Evolutionary conservation across 2,113 vertebrate species (phyloP).

Genomic region (Muntiacus reevesi): DNA sequence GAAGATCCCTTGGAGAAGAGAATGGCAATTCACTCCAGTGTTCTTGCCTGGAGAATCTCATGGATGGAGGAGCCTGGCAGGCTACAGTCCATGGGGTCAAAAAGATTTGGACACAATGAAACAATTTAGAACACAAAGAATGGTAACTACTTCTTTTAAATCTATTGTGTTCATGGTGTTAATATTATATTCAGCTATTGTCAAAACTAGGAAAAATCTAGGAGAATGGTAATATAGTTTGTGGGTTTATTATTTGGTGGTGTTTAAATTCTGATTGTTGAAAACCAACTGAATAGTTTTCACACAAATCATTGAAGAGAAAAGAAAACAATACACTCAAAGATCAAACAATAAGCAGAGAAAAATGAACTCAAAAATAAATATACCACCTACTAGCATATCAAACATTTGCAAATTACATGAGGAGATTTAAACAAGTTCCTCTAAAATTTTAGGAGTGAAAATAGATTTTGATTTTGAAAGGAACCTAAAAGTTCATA

Average conservation of each 20-base stretch:
- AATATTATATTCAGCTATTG: background rate
- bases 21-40: background rate
- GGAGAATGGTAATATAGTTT: background rate
- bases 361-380: background rate
- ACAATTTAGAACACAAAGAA: background rate
- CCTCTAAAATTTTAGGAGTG: background rate
- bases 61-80: background rate
- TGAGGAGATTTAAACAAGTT: background rate
- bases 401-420: background rate
- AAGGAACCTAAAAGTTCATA: background rate
- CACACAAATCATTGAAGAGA: background rate
- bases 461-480: conserved; percentile 19
- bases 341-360: background rate
- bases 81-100: background rate
- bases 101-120: background rate
- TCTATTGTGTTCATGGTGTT: background rate
- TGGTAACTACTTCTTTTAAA: background rate
- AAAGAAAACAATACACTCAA: background rate
- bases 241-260: background rate
- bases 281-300: conserved; percentile 1
- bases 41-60: background rate
- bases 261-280: background rate
- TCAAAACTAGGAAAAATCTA: background rate
- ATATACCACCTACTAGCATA: background rate
- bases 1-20: background rate